Evolutionary conservation across 2,888 invertebrate species (phyloP).

Genomic region (Torymus texanus): DNA sequence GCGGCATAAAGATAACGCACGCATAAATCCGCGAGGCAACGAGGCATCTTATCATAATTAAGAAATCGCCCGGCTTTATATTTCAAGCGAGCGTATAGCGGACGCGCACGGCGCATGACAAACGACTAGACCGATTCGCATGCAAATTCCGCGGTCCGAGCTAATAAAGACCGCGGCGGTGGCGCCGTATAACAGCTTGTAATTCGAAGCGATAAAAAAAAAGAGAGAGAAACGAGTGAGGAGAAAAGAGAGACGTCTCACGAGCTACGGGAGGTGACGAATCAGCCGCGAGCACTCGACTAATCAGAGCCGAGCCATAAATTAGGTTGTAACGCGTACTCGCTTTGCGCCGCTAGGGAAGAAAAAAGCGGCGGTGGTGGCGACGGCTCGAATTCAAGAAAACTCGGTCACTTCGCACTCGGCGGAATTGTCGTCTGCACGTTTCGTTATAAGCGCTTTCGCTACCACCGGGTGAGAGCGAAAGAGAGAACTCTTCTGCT

Average conservation of each 20-base stretch:
- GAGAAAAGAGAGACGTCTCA: conserved; percentile 1
- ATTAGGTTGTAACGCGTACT: conserved; percentile 27
- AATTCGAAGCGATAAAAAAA: conserved; percentile 20
- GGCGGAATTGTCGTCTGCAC: conserved; percentile 16
- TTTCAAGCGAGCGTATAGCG: not conserved
- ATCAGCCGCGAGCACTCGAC: conserved; percentile 4
- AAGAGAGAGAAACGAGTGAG: not conserved
- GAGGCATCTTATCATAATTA: conserved; percentile 39
- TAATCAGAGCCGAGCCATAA: conserved; percentile 42
- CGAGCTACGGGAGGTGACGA: conserved; percentile 11
- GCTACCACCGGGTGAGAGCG: not conserved
- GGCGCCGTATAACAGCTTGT: conserved; percentile 18
- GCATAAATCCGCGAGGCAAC: conserved; percentile 44
- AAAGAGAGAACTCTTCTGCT: conserved; percentile 1
- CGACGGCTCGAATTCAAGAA: conserved; percentile 1
- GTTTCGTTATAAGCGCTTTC: conserved; percentile 20
- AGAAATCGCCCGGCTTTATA: conserved; percentile 38
- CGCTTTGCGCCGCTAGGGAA: conserved; percentile 7
- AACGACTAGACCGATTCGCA: conserved; percentile 33
- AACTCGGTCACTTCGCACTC: conserved; percentile 43
- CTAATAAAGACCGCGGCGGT: conserved; percentile 41
- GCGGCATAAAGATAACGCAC: conserved; percentile 22
- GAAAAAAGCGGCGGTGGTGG: not conserved
- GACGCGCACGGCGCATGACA: conserved; percentile 12
- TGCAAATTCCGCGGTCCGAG: conserved; percentile 36